Base-by-base conservation (phyloP, 1,140 invertebrate species). In the Plodia interpunctella region DNA sequence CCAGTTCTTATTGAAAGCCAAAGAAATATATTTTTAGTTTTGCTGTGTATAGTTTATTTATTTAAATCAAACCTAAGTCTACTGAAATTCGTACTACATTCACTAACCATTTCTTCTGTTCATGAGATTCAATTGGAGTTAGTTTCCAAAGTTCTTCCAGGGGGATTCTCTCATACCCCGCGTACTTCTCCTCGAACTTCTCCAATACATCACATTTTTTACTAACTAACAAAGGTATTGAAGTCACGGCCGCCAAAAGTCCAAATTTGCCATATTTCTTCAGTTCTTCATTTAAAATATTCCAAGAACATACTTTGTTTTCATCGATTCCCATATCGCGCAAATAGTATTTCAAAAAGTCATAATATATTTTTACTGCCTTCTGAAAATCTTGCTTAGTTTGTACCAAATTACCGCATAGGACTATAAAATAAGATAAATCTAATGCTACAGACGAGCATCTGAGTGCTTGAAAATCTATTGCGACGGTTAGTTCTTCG, bases 381-480 rank as follows among this genome's bases (percentile, higher is more conserved):
- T 72, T 57, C 5, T 56, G 20, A 21, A 70, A 76, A 35, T 73
- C 69, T n/a, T 70, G 53, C 44, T 67, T 72, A 20, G 13, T 64
- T 1, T 11, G 49, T 54, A 64, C 70, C 0, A 60, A n/a, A 35
- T 66, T 66, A 15, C 62, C 59, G 51, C 62, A 58, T 32, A 68
- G 30, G n/a, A 68, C 8, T 20, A 76, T 59, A 8, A 72, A 73
- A 52, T 65, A 70, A 11, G 64, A 30, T 5, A 78, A 28, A 61
- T 78, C 78, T 6, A 70, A 65, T 11, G 61, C 76, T 6, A 66
- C 70, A 4, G 74, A 78, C 0, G 68, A 49, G 57, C 65, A 72
- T 59, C 74, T 65, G 13, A 73, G 20, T 11, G 74, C 6, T 60
- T 80, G 78, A 62, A 77, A 80, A 44, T 78, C 78, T 13, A 78